Evolutionary conservation across 2,113 vertebrate species (phyloP).

Genomic region (Cacatua alba): DNA sequence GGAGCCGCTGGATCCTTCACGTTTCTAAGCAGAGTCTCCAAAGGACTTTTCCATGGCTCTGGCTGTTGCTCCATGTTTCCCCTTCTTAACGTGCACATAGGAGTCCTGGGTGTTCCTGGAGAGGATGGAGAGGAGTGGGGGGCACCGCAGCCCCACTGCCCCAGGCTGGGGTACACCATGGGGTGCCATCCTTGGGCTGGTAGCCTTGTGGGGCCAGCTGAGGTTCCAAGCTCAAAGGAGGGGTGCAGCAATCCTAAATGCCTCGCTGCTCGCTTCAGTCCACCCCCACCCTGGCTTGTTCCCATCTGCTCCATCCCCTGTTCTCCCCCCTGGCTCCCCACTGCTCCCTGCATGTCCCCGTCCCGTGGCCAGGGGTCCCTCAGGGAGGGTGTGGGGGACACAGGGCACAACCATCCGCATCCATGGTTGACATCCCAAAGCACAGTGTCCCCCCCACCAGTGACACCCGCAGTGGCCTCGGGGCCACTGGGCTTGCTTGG

Average conservation of each 20-base stretch:
- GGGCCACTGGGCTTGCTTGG: not conserved
- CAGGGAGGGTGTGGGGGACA: not conserved
- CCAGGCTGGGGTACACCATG: not conserved
- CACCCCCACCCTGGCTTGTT: not conserved
- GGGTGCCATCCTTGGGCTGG: not conserved
- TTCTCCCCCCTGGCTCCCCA: accelerated
- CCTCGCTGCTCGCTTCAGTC: slow-evolving; percentile 12
- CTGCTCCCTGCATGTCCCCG: not conserved
- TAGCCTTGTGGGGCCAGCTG: not conserved
- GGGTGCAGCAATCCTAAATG: slow-evolving; percentile 75
- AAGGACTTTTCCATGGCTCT: not conserved
- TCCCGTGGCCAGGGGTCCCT: not conserved
- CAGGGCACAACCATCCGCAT: too few relatives aligned
- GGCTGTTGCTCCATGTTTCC: not conserved
- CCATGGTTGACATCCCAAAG: not conserved
- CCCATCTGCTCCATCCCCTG: not conserved
- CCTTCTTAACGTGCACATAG: not conserved
- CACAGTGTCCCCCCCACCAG: not conserved
- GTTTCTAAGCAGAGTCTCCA: not conserved
- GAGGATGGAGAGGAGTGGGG: not conserved
- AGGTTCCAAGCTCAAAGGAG: slow-evolving; percentile 31
- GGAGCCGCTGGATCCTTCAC: not conserved
- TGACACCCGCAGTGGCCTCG: accelerated
- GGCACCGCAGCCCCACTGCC: not conserved
- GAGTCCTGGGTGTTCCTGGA: not conserved